Evolutionary conservation across 2,888 invertebrate genomes (phyloP).

Genomic region (Agrypnus murinus): DNA sequence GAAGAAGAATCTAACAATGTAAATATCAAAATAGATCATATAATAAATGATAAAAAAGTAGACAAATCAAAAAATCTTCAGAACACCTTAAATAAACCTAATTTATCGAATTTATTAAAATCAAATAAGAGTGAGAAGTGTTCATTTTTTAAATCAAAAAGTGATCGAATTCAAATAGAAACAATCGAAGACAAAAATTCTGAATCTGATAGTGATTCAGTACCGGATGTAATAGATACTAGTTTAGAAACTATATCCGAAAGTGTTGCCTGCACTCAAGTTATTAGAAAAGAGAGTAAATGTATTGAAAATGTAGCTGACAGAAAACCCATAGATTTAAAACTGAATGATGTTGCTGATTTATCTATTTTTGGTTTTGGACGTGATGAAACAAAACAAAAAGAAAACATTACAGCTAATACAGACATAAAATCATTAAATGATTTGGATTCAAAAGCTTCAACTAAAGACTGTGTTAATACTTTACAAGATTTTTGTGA

Average conservation of each 20-base stretch:
- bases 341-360: slow-evolving; percentile 39
- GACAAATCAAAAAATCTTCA: slow-evolving; percentile 11
- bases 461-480: background rate
- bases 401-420: too few relatives aligned
- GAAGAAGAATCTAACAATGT: background rate
- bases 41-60: slow-evolving; percentile 1
- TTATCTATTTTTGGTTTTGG: slow-evolving; percentile 58
- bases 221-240: slow-evolving; percentile 22
- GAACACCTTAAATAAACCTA: slow-evolving; percentile 13
- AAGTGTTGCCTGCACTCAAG: slow-evolving; percentile 10
- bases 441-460: background rate
- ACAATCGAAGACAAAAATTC: background rate
- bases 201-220: background rate
- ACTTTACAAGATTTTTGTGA: slow-evolving; percentile 33
- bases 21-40: background rate
- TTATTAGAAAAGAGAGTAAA: background rate
- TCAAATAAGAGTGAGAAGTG: background rate
- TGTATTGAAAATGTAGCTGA: background rate
- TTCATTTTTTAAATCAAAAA: slow-evolving; percentile 3
- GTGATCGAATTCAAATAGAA: background rate
- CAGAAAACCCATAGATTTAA: background rate
- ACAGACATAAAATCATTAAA: too few relatives aligned
- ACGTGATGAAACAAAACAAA: background rate
- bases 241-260: slow-evolving; percentile 10
- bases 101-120: slow-evolving; percentile 13